phyloP scores from a whole-genome alignment of 2,888 invertebrate species.

The Mayetiola destructor region DNA sequence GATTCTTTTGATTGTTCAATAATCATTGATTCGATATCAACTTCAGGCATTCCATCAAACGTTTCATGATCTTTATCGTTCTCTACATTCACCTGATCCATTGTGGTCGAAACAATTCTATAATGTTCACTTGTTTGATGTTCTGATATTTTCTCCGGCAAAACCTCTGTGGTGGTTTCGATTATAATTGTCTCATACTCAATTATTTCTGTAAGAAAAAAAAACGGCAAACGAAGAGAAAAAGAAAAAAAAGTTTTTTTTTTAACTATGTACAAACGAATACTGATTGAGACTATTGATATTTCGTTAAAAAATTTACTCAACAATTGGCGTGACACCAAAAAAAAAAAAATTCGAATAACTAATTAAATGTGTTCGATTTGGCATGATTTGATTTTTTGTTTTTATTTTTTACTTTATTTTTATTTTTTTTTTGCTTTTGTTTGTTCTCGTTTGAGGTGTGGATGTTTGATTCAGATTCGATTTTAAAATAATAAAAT shows the following conservation, averaged over 20 bases:
- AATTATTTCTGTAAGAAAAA: background rate
- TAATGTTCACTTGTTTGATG: background rate
- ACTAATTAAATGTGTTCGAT: background rate
- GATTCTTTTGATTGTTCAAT: background rate
- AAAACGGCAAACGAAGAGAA: background rate
- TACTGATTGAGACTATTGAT: no score
- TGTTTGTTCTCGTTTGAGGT: no score
- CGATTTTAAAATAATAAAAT: no score
- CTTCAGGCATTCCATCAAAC: background rate
- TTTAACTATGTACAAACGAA: no score
- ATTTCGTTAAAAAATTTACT: no score
- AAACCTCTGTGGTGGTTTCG: background rate
- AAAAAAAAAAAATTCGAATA: background rate
- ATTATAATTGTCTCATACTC: slow-evolving; percentile 6
- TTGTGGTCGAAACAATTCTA: background rate
- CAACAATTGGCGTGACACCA: no score
- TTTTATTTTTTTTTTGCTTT: background rate
- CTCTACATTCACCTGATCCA: background rate
- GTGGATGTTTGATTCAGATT: no score
- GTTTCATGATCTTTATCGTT: background rate
- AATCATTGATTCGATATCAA: background rate
- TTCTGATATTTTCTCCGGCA: background rate
- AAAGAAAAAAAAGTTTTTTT: background rate
- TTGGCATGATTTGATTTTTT: background rate
- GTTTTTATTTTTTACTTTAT: background rate